These are phyloP conservation scores for Machimus atricapillus DNA, from an alignment of 2,888 invertebrate genomes.

Conservation along the genomic window DNA sequence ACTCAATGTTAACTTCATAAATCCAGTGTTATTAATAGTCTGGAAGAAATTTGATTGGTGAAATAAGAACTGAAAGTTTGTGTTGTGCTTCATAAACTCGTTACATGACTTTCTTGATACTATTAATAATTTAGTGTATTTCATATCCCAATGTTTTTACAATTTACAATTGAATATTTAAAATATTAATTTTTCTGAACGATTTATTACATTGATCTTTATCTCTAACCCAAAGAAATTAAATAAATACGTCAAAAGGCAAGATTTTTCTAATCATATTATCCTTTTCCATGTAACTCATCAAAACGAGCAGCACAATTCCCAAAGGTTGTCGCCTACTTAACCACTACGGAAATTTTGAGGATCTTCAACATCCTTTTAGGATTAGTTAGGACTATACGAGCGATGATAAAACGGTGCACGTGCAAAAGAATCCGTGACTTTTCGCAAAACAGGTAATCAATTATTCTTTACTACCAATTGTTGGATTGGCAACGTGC, in stretches of 20 bases:
- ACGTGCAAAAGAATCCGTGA: not conserved
- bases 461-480: not conserved
- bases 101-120: too few relatives aligned
- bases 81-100: not conserved
- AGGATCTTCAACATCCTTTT: not conserved
- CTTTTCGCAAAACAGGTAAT: not conserved
- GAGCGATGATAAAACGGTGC: not conserved
- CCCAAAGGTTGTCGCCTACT: not conserved
- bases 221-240: not conserved
- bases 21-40: not conserved
- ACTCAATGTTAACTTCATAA: not conserved
- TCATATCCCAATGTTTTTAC: too few relatives aligned
- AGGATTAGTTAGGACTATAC: not conserved
- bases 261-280: not conserved
- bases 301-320: not conserved
- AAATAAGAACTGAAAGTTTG: not conserved
- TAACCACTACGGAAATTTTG: not conserved
- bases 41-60: not conserved
- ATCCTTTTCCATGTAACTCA: not conserved
- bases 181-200: not conserved
- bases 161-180: too few relatives aligned
- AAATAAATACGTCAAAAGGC: not conserved
- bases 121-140: too few relatives aligned
- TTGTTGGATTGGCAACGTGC: not conserved
- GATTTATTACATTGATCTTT: not conserved